Percentiles rank a stretch among this genome's conserved stretches.
Evolutionary conservation across 2,797 vertebrate species (phyloP).

Genomic region (Telmatherina bonti): DNA sequence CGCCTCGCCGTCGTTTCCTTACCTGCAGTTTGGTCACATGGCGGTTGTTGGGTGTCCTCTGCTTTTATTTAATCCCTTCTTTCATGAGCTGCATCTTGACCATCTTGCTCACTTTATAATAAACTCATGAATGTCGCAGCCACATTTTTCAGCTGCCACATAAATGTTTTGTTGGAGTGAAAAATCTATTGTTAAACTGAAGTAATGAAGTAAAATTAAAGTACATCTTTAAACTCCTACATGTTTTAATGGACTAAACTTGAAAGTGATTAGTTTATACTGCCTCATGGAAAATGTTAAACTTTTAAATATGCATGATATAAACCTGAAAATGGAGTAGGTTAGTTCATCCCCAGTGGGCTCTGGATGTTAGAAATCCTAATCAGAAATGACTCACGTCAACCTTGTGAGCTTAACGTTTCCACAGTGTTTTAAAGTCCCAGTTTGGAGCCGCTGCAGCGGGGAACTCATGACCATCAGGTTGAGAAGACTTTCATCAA

Average conservation of each 20-base stretch:
- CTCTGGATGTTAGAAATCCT: neutral
- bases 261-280: neutral
- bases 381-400: constrained; percentile 15
- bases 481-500: too few species aligned
- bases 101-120: neutral
- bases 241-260: neutral
- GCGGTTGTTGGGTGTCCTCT: too few species aligned
- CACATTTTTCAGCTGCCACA: neutral
- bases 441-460: neutral
- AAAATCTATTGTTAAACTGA: neutral
- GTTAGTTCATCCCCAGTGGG: neutral
- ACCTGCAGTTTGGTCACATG: too few species aligned
- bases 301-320: neutral
- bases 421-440: neutral
- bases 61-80: neutral
- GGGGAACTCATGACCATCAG: neutral
- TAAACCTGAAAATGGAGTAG: neutral
- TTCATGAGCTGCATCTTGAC: neutral
- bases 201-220: neutral
- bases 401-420: constrained; percentile 25
- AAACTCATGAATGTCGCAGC: neutral
- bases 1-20: too few species aligned
- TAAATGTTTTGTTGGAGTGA: neutral
- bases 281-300: constrained; percentile 7
- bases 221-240: neutral